Conservation (phyloP, 64 coral and sea anemone genomes). For the Exaiptasia diaphana region DNA sequence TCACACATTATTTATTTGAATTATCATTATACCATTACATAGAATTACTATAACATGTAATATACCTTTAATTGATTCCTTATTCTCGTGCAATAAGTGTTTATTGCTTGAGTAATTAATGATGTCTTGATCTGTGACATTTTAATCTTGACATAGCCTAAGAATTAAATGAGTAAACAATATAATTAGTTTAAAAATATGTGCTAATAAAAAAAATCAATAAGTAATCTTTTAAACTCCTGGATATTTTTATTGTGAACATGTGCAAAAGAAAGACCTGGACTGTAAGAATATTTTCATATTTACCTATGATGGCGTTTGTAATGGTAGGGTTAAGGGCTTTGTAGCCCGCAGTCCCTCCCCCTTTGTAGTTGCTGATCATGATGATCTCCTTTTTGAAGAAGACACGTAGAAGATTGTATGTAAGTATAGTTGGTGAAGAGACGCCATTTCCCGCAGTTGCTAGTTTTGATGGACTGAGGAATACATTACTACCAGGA, state of each 20-base stretch:
- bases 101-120: not conserved
- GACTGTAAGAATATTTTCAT: not conserved
- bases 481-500: not conserved
- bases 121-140: not conserved
- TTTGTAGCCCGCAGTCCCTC: not conserved
- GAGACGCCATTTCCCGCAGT: not conserved
- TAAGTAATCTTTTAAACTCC: no score
- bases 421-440: not conserved
- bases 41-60: not conserved
- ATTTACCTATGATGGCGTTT: conserved; percentile 1
- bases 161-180: no score
- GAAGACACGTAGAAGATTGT: not conserved
- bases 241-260: no score
- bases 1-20: not conserved
- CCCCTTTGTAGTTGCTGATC: not conserved
- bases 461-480: not conserved
- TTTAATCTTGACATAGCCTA: not conserved
- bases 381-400: not conserved
- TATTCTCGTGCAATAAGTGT: not conserved
- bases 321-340: not conserved
- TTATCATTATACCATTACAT: not conserved
- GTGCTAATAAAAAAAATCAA: no score
- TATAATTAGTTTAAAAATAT: no score
- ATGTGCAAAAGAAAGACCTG: no score
- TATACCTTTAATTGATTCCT: not conserved